Evolutionary conservation across 2,888 invertebrate genomes (phyloP), one percentile per base, ranked within the genome.

Genomic region (Drosophila seclusa): DNA sequence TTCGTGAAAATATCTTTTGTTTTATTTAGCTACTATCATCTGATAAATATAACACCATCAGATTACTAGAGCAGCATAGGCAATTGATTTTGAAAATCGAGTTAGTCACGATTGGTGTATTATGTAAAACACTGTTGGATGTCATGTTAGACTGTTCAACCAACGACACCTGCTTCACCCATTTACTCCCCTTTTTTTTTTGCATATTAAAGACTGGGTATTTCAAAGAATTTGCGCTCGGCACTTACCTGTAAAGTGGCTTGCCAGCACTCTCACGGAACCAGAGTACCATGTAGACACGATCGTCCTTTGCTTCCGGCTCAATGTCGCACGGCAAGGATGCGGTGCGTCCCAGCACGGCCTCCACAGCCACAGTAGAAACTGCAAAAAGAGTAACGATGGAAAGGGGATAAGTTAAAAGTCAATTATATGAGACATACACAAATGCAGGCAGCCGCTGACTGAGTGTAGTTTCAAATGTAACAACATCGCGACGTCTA

Each of bases 211-310:
- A 31, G 45, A 16, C 36, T 60, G 45, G 21, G 21, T 50, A 54
- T 61, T 57, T 31, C 10, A 32, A 32, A 31, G 42, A 40, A 36
- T 50, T 67, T 67, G 21, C 16, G 21, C 55, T 31, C 55, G 49
- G 34, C 53, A 69, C 94, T 94, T 94, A 97, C 98, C 97, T 98
- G 94, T 97, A 98, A 91, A 98, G 96, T 80, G 98, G 98, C 93
- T 97, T 97, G 78, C 96, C 96, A 62, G 96, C 96, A 87, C 96
- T 96, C 92, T 97, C 97, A 80, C 97, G 95, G 93, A 97, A 98
- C 98, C 98, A 98, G 62, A 98, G 95, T 84, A 98, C 97, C 97
- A 98, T 97, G 93, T 97, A 97, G 73, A 98, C 97, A 76, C 97
- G 95, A 93, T 98, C 98, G 89, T 97, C 97, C 88, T 95, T 95